Evolutionary conservation across 2,888 invertebrate species (phyloP), one percentile per base, ranked within the genome.

Genomic region (Drosophila greeni): DNA sequence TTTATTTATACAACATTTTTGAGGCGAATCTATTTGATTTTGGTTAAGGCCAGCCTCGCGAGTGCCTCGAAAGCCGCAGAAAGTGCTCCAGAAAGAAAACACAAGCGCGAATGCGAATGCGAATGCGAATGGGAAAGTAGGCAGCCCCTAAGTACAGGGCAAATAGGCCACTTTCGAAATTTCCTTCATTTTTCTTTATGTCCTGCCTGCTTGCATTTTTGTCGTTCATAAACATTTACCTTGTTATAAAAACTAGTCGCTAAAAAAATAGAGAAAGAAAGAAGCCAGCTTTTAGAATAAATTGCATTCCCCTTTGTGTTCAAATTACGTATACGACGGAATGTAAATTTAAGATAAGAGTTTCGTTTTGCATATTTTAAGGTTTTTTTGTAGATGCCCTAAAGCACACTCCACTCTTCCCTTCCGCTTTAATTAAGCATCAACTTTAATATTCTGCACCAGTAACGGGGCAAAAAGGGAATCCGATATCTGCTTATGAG

Each of bases 1-100:
- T 56, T 56, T 56, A 56, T 56, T 56, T 56, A 56, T 56, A 56
- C 55, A 56, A 56, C 55, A 52, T 56, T 56, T 37, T 56, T 56
- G 53, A 29, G 55, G 36, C 29, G 29, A 52, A 56, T 29, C 53
- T 56, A 56, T 56, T 52, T 56, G 55, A 53, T 53, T 56, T 56
- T 56, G 55, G 55, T 56, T 56, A 56, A 53, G 55, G 53, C 55
- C 20, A 47, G 5, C 18, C 42, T n/a, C 24, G 9, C 23, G n/a
- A 42, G 40, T 20, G 7, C 5, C 36, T 8, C 34, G n/a, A 34
- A 29, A 45, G 45, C 45, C 29, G 14, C 45, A 31, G 31, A 31
- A 47, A 47, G 18, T 47, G 45, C 29, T 29, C 29, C 18, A 45
- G 45, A 18, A 23, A 11, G 14, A 6, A 29, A 16, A 16, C 6